phyloP scores from a whole-genome alignment of 92 coral and sea anemone species.

The Chrysogorgia sp. region DNA sequence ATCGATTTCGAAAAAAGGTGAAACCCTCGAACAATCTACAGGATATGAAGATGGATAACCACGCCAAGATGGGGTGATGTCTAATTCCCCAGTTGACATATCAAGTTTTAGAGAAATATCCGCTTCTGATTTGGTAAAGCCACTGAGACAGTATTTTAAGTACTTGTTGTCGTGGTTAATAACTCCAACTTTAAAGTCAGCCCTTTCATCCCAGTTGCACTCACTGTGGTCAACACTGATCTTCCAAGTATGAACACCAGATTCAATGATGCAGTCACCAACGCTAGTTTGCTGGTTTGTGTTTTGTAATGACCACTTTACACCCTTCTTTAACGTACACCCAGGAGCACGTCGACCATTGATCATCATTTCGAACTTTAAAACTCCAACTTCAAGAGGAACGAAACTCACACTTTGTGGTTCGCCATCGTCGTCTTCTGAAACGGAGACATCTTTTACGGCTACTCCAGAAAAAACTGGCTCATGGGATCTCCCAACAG shows the following conservation, averaged over 20 bases:
- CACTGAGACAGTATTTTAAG: background rate
- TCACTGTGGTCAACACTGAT: background rate
- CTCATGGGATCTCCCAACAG: background rate
- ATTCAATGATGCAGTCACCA: slow-evolving; percentile 12
- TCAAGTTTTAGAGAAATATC: background rate
- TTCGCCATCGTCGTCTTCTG: slow-evolving; percentile 43
- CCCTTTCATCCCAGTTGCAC: background rate
- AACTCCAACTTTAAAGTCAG: slow-evolving; percentile 1
- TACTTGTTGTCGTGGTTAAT: background rate
- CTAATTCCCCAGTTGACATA: background rate
- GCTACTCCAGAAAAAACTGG: slow-evolving; percentile 34
- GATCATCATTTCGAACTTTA: slow-evolving; percentile 28
- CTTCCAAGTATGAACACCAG: slow-evolving; percentile 17
- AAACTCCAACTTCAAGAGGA: slow-evolving; percentile 32
- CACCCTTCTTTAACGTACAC: slow-evolving; percentile 8
- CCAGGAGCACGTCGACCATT: slow-evolving; percentile 31
- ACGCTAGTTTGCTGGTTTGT: background rate
- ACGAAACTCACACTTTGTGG: slow-evolving; percentile 29
- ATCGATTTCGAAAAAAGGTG: background rate
- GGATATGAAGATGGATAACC: background rate
- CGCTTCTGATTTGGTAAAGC: background rate
- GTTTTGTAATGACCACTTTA: background rate
- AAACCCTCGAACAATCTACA: background rate
- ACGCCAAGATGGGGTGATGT: background rate
- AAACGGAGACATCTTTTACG: background rate